Conservation (phyloP, 2,113 vertebrate species). For the Corythornis vintsioides region DNA sequence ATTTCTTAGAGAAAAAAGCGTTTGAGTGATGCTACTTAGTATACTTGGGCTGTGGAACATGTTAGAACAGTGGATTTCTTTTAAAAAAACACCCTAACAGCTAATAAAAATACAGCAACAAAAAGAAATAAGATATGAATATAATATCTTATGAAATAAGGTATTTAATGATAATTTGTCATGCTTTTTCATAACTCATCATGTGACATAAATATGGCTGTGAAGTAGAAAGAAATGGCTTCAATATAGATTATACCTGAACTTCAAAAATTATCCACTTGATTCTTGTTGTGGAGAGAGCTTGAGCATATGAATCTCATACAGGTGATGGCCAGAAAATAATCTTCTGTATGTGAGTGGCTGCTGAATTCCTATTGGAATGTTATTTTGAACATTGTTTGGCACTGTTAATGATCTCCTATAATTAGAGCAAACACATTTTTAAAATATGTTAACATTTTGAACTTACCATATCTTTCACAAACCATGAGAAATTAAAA, state of each 20-base stretch:
- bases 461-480: neutral
- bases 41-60: neutral
- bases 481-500: neutral
- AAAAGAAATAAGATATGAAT: neutral
- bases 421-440: neutral
- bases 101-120: neutral
- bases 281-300: neutral
- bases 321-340: neutral
- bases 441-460: neutral
- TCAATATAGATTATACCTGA: neutral
- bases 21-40: neutral
- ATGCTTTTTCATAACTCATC: neutral
- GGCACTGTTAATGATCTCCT: neutral
- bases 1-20: neutral
- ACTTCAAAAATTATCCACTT: neutral
- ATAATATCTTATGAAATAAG: neutral
- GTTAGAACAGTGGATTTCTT: neutral
- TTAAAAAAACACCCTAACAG: neutral
- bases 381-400: neutral
- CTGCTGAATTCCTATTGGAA: neutral
- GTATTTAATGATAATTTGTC: neutral
- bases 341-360: rapidly evolving
- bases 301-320: neutral
- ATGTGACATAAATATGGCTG: neutral
- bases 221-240: neutral